Percentiles rank a stretch among this genome's conserved stretches.
These are phyloP conservation scores for Myrmecobius fasciatus DNA, from an alignment of 2,113 vertebrate species.

Conservation along the genomic window DNA sequence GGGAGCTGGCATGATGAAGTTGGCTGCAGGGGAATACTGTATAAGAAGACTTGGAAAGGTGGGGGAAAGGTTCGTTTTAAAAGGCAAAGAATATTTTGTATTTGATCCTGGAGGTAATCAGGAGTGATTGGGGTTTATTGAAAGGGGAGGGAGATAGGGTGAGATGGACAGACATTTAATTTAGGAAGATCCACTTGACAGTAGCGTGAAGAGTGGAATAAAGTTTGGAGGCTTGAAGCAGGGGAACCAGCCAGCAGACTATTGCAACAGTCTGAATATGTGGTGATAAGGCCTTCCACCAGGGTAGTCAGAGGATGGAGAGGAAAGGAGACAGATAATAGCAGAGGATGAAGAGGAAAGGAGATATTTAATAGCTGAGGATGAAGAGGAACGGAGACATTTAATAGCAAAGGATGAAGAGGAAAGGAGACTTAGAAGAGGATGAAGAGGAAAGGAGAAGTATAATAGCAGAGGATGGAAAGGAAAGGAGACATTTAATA, in stretches of 20 bases:
- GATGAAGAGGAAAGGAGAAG: no score
- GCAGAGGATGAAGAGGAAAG: neutral
- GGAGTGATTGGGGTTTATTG: no score
- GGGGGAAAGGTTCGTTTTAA: neutral
- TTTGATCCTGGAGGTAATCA: neutral
- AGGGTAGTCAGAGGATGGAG: neutral
- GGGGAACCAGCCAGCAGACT: neutral
- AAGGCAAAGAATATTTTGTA: neutral
- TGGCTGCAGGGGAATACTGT: neutral
- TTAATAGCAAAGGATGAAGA: no score
- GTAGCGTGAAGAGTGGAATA: neutral
- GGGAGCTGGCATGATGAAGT: neutral
- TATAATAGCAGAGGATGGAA: no score
- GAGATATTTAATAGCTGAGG: no score
- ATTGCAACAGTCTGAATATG: neutral
- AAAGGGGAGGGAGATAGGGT: no score
- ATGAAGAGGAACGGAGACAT: neutral
- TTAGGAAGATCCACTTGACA: neutral
- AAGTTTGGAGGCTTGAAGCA: neutral
- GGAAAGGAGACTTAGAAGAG: no score
- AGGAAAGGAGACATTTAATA: no score
- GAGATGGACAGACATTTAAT: neutral
- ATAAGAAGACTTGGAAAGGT: neutral
- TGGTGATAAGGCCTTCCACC: neutral
- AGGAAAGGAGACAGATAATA: no score